phyloP scores from a whole-genome alignment of 2,888 invertebrate genomes.

The Eretmocerus hayati region DNA sequence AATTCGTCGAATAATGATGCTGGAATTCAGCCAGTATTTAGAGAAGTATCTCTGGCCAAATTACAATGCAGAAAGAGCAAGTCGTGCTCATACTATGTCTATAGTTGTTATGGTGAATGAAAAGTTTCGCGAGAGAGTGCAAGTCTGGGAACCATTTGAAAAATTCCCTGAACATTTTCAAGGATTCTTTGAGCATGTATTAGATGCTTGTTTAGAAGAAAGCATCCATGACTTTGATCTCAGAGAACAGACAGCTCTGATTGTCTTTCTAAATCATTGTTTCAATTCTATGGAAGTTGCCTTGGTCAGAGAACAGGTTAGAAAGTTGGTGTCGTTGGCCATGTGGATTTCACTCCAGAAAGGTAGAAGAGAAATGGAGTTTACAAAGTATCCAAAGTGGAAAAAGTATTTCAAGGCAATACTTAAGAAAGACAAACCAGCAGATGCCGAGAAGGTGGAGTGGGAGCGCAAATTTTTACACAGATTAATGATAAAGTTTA shows the following conservation, averaged over 20 bases:
- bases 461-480: slow-evolving; percentile 87
- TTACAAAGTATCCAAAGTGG: slow-evolving; percentile 82
- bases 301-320: slow-evolving; percentile 86
- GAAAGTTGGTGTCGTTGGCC: slow-evolving; percentile 85
- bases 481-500: slow-evolving; percentile 79
- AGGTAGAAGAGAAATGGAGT: slow-evolving; percentile 76
- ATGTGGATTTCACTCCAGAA: slow-evolving; percentile 89
- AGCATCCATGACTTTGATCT: slow-evolving; percentile 46
- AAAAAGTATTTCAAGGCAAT: slow-evolving; percentile 86
- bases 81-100: slow-evolving; percentile 87
- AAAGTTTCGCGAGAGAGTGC: slow-evolving; percentile 93
- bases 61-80: slow-evolving; percentile 67
- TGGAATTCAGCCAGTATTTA: slow-evolving; percentile 95
- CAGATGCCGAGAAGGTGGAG: slow-evolving; percentile 59
- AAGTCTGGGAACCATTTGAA: slow-evolving; percentile 90
- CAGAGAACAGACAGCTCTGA: slow-evolving; percentile 77
- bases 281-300: slow-evolving; percentile 97
- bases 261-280: slow-evolving; percentile 91
- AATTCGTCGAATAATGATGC: slow-evolving; percentile 85
- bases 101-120: slow-evolving; percentile 98
- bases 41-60: slow-evolving; percentile 98
- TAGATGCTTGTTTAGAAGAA: slow-evolving; percentile 66
- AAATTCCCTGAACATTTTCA: slow-evolving; percentile 70
- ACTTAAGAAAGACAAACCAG: slow-evolving; percentile 75
- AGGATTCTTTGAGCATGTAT: slow-evolving; percentile 74